Conservation (phyloP, 2,888 invertebrate species). For the Muschampia plurimacula region DNA sequence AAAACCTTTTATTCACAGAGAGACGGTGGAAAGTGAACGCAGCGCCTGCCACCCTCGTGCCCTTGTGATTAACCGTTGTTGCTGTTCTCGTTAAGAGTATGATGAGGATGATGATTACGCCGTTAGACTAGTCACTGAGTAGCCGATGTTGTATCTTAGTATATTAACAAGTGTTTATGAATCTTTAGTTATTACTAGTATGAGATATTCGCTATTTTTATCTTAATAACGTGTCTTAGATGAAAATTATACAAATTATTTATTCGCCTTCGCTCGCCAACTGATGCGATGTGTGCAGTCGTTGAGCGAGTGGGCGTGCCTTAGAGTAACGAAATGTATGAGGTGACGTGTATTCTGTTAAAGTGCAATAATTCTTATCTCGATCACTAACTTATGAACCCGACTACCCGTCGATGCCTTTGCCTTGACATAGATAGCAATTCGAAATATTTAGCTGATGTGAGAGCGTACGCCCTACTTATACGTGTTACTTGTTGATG, state of each 20-base stretch:
- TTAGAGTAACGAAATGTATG: slow-evolving; percentile 27
- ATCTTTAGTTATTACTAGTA: slow-evolving; percentile 82
- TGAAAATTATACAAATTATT: slow-evolving; percentile 71
- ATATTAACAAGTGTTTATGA: slow-evolving; percentile 76
- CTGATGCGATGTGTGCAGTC: not conserved
- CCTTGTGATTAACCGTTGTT: slow-evolving; percentile 76
- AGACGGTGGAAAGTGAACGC: slow-evolving; percentile 52
- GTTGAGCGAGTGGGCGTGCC: slow-evolving; percentile 12
- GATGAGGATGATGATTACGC: slow-evolving; percentile 70
- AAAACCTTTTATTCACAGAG: slow-evolving; percentile 17
- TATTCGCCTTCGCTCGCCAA: slow-evolving; percentile 63
- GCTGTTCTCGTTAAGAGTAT: slow-evolving; percentile 75
- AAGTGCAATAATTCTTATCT: slow-evolving; percentile 71
- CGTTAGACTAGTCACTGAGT: slow-evolving; percentile 84
- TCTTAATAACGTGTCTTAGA: slow-evolving; percentile 67
- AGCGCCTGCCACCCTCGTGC: slow-evolving; percentile 34
- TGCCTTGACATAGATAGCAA: slow-evolving; percentile 60
- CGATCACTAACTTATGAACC: slow-evolving; percentile 69
- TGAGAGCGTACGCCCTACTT: slow-evolving; percentile 46
- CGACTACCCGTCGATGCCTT: slow-evolving; percentile 70
- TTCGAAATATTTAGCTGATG: slow-evolving; percentile 64
- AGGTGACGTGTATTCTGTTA: slow-evolving; percentile 52
- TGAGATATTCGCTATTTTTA: slow-evolving; percentile 76
- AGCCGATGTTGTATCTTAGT: slow-evolving; percentile 81
- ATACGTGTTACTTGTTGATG: slow-evolving; percentile 74